phyloP scores from a whole-genome alignment of 2,113 vertebrate species.

The Casuarius casuarius region DNA sequence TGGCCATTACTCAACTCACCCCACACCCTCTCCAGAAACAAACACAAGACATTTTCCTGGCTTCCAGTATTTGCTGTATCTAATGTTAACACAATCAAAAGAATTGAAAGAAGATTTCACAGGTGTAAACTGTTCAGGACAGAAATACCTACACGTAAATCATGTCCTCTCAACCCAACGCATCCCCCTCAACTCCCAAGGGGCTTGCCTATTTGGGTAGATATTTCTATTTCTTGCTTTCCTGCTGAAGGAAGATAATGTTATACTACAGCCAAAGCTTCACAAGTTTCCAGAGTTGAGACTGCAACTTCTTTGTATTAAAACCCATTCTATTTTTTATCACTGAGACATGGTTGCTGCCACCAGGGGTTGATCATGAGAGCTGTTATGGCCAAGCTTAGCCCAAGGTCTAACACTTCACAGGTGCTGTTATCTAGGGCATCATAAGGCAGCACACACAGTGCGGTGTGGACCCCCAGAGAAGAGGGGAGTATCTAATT shows the following conservation, averaged over 20 bases:
- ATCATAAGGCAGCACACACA: not conserved
- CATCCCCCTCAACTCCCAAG: not conserved
- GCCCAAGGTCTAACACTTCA: not conserved
- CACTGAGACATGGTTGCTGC: not conserved
- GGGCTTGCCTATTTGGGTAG: not conserved
- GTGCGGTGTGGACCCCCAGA: accelerated
- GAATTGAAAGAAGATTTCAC: not conserved
- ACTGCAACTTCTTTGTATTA: not conserved
- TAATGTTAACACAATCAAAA: accelerated
- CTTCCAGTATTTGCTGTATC: not conserved
- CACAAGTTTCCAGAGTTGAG: not conserved
- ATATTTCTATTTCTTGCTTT: not conserved
- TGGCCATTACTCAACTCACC: not conserved
- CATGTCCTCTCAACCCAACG: not conserved
- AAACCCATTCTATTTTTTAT: not conserved
- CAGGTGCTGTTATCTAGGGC: not conserved
- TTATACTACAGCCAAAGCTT: not conserved
- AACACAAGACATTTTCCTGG: not conserved
- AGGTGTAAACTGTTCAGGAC: not conserved
- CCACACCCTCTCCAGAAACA: not conserved
- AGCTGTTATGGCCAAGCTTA: not conserved
- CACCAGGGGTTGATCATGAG: not conserved
- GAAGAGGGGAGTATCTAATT: not conserved
- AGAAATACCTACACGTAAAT: not conserved
- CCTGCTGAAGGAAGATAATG: not conserved